These are phyloP conservation scores for Ptiloglossa arizonensis DNA, from an alignment of 1,140 invertebrate genomes.

Conservation along the genomic window DNA sequence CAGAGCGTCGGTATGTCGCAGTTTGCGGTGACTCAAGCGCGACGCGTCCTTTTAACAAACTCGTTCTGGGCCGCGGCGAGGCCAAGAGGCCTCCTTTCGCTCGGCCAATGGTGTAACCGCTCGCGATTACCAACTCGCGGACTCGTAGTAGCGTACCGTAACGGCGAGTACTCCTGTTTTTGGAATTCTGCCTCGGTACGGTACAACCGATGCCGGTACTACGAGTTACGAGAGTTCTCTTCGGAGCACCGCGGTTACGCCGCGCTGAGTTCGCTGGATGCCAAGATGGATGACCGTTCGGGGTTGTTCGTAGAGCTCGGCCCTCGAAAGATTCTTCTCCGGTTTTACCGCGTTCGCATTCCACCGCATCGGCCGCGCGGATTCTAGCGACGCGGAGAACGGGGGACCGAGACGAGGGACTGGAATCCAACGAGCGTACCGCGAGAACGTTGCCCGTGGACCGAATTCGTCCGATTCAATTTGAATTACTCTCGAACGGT, in stretches of 20 bases:
- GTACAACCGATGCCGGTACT: not conserved
- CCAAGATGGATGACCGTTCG: not conserved
- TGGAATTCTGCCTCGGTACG: not conserved
- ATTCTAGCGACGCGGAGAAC: no score
- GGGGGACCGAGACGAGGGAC: no score
- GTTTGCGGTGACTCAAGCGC: constrained; percentile 8
- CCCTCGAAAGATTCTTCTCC: not conserved
- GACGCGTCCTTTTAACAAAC: constrained; percentile 44
- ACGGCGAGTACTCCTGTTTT: not conserved
- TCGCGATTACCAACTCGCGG: not conserved
- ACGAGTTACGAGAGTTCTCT: no score
- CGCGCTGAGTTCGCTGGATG: not conserved
- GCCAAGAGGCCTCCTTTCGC: constrained; percentile 31
- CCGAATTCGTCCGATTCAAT: no score
- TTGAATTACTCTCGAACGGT: not conserved
- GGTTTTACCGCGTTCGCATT: no score
- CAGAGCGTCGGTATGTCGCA: constrained; percentile 28
- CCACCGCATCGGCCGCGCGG: no score
- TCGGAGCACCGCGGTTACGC: not conserved
- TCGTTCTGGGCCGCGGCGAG: constrained; percentile 25
- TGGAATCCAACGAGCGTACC: no score
- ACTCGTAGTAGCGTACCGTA: not conserved
- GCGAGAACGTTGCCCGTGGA: no score
- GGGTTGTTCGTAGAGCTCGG: no score
- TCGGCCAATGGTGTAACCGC: constrained; percentile 9